A percentile compares a stretch with the other conserved stretches of the same genome.
Conservation (phyloP, 1,140 invertebrate genomes). For the Ditylenchus dipsaci region DNA sequence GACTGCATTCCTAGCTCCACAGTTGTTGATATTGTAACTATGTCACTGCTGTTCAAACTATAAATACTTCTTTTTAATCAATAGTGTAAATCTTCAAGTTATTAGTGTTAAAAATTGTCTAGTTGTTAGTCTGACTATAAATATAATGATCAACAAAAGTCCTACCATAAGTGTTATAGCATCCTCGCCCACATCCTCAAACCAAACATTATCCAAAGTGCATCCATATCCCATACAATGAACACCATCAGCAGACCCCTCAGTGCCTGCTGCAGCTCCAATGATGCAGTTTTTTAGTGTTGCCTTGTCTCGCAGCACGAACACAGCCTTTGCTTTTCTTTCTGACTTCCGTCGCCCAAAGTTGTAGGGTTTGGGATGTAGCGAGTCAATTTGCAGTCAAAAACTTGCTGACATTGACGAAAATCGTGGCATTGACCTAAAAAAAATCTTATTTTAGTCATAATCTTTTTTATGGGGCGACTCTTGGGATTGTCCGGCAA, state of each 20-base stretch:
- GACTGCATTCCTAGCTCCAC: background rate
- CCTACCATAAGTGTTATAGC: constrained; percentile 11
- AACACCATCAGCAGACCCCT: constrained; percentile 15
- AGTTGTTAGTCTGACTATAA: background rate
- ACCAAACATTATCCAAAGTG: constrained; percentile 14
- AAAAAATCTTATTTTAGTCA: too few species aligned
- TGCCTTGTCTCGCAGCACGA: constrained; percentile 8
- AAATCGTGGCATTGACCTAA: too few species aligned
- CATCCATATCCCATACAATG: constrained; percentile 14
- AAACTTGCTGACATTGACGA: too few species aligned
- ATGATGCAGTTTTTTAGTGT: constrained; percentile 15
- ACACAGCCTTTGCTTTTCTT: constrained; percentile 19
- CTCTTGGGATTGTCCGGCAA: too few species aligned
- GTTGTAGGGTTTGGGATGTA: too few species aligned
- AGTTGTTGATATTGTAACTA: background rate
- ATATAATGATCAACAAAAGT: background rate
- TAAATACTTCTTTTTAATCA: too few species aligned
- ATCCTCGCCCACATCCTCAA: constrained; percentile 22
- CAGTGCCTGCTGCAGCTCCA: constrained; percentile 4
- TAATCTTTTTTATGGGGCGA: too few species aligned
- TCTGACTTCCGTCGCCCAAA: constrained; percentile 16
- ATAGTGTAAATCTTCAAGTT: too few species aligned
- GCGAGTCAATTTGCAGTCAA: too few species aligned
- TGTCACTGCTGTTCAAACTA: too few species aligned
- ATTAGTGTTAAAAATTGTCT: too few species aligned